Evolutionary conservation across 2,888 invertebrate species (phyloP), one percentile per base, ranked within the genome.

Genomic region (Crioceris asparagi): DNA sequence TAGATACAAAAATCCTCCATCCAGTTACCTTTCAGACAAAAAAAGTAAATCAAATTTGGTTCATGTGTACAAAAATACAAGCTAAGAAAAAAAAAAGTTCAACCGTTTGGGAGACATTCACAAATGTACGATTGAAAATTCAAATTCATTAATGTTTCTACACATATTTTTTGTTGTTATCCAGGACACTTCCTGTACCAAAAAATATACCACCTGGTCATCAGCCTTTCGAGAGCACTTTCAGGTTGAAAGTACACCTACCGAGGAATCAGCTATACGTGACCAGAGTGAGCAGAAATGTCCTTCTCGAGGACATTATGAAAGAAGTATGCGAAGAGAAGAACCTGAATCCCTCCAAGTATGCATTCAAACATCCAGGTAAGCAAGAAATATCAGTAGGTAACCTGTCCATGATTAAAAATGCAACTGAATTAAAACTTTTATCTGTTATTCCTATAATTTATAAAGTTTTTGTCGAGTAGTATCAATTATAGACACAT

Each of bases 201-300:
- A 49, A 52, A 36, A 46, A 44, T 26, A 31, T 40, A 7, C 43
- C 52, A 16, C 51, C 51, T 1, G 62, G 61, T 12, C 60, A 70
- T 52, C 74, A 74, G 53, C 76, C 75, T 4, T 77, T 77, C 54
- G 77, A 77, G 64, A 70, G 70, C 45, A 73, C 73, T 27, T 73
- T 73, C 55, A 62, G 73, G 54, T 56, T 74, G 46, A 63, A 64
- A 61, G 82, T 87, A 21, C 77, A 83, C 57, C 67, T 87, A 50
- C 87, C 86, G 19, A 72, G 79, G 49, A 82, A 82, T 58, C 86
- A 87, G 64, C 70, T 86, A 39, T 82, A 77, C 62, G 85, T 87
- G 8, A 71, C 77, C 26, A 68, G 87, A 44, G 74, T 85, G 42
- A 80, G 79, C 46, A 79, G 80, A 10, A 72, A 76, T 48, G 77